These are phyloP conservation scores for Sparidentex hasta DNA, from an alignment of 2,797 vertebrate genomes.

Conservation along the genomic window DNA sequence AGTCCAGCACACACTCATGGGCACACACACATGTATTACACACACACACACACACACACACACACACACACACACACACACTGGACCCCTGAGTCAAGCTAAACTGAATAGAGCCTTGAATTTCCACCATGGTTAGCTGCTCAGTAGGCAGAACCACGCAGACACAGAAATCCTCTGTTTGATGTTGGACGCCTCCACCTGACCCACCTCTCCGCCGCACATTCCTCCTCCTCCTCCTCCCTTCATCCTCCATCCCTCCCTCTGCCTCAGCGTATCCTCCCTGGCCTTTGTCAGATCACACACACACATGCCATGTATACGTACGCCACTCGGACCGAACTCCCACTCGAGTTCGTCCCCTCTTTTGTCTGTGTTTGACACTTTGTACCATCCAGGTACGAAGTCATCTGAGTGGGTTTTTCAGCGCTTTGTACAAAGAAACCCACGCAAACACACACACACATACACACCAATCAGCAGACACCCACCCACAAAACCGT, in stretches of 20 bases:
- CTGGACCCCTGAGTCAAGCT: slow-evolving; percentile 1
- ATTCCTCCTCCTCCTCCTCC: slow-evolving; percentile 31
- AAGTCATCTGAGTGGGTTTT: not conserved
- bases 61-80: slow-evolving; percentile 6
- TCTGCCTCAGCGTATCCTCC: not conserved
- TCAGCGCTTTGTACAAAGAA: slow-evolving; percentile 17
- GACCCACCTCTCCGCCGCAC: slow-evolving; percentile 24
- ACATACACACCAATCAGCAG: slow-evolving; percentile 13
- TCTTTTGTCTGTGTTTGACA: slow-evolving; percentile 38
- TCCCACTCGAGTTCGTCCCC: slow-evolving; percentile 28
- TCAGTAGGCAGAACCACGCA: slow-evolving; percentile 35
- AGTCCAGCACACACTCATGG: slow-evolving; percentile 1
- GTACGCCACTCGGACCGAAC: not conserved
- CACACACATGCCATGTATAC: not conserved
- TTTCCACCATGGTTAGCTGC: slow-evolving; percentile 33
- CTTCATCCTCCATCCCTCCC: slow-evolving; percentile 30
- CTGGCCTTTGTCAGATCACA: slow-evolving; percentile 4
- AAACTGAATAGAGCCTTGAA: slow-evolving; percentile 41
- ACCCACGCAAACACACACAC: not conserved
- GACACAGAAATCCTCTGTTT: slow-evolving; percentile 40
- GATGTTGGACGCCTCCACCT: slow-evolving; percentile 49
- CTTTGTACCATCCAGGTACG: slow-evolving; percentile 15
- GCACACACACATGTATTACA: not conserved
- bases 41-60: not conserved
- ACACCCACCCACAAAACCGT: slow-evolving; percentile 4